A percentile compares a stretch with the other conserved stretches of the same genome.
Conservation (phyloP, 2,113 vertebrate genomes). For the Colossoma macropomum region DNA sequence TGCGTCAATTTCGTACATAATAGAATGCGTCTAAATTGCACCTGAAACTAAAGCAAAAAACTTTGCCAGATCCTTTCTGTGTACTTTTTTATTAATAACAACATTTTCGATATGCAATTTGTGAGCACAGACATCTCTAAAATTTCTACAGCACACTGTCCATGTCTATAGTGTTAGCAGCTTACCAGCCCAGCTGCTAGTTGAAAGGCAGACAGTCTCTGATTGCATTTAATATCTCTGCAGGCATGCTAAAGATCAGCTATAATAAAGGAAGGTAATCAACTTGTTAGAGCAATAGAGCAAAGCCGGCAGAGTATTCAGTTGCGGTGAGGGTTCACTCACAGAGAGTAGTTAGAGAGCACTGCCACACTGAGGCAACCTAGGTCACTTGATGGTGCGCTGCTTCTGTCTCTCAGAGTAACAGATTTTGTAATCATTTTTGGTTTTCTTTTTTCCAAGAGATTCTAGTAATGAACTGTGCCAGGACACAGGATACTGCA, state of each 20-base stretch:
- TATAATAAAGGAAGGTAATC: background rate
- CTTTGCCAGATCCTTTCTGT: too few species aligned
- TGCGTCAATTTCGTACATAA: too few species aligned
- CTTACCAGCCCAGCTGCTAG: constrained; percentile 1
- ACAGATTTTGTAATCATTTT: background rate
- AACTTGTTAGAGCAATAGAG: background rate
- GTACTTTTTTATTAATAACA: too few species aligned
- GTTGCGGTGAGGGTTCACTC: background rate
- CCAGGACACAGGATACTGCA: background rate
- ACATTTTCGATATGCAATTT: too few species aligned
- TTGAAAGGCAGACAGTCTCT: background rate
- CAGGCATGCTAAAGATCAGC: constrained; percentile 3
- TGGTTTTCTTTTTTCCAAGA: background rate
- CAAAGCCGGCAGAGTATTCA: background rate
- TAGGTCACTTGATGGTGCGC: background rate
- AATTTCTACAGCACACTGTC: background rate
- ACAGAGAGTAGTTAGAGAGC: background rate
- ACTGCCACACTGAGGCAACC: background rate
- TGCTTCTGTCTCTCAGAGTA: background rate
- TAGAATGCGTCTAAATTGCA: too few species aligned
- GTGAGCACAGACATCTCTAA: background rate
- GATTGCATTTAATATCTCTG: constrained; percentile 25
- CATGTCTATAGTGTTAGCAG: background rate
- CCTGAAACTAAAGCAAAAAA: too few species aligned
- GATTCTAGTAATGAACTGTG: background rate